Evolutionary conservation across 2,797 vertebrate genomes (phyloP), one percentile per base, ranked within the genome.

Genomic region (Leuciscus waleckii): DNA sequence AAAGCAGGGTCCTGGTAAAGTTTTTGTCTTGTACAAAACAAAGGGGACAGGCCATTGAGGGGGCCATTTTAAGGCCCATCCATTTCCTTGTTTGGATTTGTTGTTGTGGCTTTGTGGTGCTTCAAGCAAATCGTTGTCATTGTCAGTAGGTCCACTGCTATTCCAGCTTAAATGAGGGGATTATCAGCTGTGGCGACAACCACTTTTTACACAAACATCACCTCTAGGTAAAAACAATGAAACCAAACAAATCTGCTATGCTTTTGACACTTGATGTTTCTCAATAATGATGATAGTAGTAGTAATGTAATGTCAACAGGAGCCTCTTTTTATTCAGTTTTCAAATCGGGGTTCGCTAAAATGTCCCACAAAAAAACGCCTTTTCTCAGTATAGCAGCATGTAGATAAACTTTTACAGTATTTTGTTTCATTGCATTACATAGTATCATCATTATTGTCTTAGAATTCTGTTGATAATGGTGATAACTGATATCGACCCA

Each of bases 211-310:
- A 88, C 90, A 91, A 93, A 93, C 90, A 91, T 92, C 89, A 91
- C 90, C 86, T 88, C 92, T 91, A 92, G 89, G 90, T 92, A 94
- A 92, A 94, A 93, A 94, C 90, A 93, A 93, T 78, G 88, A 85
- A 73, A 83, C 43, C 4, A 16, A 89, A 78, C 58, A 69, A 77
- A 87, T 85, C 69, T 70, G 61, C 80, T 89, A 88, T 85, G 87
- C 88, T 91, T 87, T 89, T 90, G 90, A 91, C 89, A 92, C 90
- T 89, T 90, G 91, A 91, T 51, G 88, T 88, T 88, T 86, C 87
- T 79, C 85, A 82, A 85, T 89, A 78, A 88, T 82, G 61, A 87
- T 82, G 69, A 86, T 87, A 84, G 83, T 87, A 86, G 85, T 85
- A 83, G 82, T 86, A 84, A 65, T 88, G 73, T 83, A 39, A 85